phyloP scores from a whole-genome alignment of 2,888 invertebrate species.

The Beris morrisii region DNA sequence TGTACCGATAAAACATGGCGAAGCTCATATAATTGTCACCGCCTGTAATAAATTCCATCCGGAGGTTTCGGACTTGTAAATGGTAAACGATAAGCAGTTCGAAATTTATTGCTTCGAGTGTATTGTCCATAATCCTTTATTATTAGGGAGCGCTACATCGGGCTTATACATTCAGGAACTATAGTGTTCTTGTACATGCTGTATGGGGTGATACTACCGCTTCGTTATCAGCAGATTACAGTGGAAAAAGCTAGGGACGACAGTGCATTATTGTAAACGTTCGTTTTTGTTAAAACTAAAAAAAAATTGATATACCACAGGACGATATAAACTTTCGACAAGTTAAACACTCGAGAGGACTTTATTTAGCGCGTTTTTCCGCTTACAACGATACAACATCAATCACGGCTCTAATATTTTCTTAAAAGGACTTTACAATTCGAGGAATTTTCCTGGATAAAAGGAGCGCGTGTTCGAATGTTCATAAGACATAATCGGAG shows the following conservation, averaged over 20 bases:
- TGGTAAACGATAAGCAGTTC: conserved; percentile 17
- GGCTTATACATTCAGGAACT: no score
- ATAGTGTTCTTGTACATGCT: no score
- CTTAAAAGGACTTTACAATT: neutral
- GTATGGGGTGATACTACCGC: no score
- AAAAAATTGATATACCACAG: conserved; percentile 13
- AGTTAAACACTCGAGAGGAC: conserved; percentile 23
- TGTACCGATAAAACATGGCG: conserved; percentile 22
- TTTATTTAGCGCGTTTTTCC: conserved; percentile 12
- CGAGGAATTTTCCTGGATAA: neutral
- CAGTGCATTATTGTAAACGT: conserved; percentile 13
- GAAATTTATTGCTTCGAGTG: conserved; percentile 21
- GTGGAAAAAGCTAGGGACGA: neutral
- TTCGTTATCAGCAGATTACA: no score
- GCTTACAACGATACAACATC: conserved; percentile 13
- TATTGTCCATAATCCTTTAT: conserved; percentile 18
- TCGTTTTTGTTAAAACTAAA: conserved; percentile 2
- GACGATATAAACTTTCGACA: conserved; percentile 20
- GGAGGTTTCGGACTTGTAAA: conserved; percentile 13
- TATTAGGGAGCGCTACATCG: neutral
- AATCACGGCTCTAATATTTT: conserved; percentile 19
- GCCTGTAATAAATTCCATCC: conserved; percentile 16
- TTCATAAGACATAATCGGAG: conserved; percentile 4
- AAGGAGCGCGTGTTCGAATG: neutral
- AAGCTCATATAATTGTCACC: conserved; percentile 17